phyloP scores from a whole-genome alignment of 1,140 invertebrate species.

The Trichomalopsis sarcophagae region DNA sequence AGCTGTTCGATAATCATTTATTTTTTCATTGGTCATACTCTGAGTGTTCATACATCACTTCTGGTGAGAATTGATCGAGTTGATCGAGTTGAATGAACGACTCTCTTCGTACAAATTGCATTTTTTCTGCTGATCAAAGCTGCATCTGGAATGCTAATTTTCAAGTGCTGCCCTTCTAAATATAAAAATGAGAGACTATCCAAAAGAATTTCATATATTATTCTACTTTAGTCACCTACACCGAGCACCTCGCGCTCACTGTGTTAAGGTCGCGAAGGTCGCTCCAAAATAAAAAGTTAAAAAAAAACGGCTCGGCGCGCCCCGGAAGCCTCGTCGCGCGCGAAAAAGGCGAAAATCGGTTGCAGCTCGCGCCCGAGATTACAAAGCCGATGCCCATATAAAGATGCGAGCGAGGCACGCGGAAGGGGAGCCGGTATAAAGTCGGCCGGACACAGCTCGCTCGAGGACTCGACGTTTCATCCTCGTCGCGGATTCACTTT shows the following conservation, averaged over 20 bases:
- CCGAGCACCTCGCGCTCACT: not conserved
- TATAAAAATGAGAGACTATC: too few relatives aligned
- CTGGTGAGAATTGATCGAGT: too few relatives aligned
- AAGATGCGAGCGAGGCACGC: constrained; percentile 55
- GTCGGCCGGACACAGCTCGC: not conserved
- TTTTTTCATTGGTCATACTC: too few relatives aligned
- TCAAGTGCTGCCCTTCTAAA: too few relatives aligned
- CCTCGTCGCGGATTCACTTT: not conserved
- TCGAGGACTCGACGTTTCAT: not conserved
- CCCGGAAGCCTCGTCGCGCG: not conserved
- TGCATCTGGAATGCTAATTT: too few relatives aligned
- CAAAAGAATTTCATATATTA: too few relatives aligned
- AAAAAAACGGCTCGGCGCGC: not conserved
- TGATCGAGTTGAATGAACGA: too few relatives aligned
- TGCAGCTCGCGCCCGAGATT: constrained; percentile 1
- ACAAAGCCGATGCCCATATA: constrained; percentile 58
- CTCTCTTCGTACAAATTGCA: too few relatives aligned
- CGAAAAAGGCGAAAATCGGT: constrained; percentile 28
- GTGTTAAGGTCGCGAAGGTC: constrained; percentile 51
- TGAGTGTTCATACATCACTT: too few relatives aligned
- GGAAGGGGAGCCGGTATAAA: constrained; percentile 60
- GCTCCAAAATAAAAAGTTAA: not conserved
- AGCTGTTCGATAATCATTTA: too few relatives aligned
- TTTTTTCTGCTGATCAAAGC: too few relatives aligned
- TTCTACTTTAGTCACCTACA: too few relatives aligned